A percentile compares a stretch with the other conserved stretches of the same genome.
Conservation (phyloP, 2,797 vertebrate genomes). For the Prunella strophiata region DNA sequence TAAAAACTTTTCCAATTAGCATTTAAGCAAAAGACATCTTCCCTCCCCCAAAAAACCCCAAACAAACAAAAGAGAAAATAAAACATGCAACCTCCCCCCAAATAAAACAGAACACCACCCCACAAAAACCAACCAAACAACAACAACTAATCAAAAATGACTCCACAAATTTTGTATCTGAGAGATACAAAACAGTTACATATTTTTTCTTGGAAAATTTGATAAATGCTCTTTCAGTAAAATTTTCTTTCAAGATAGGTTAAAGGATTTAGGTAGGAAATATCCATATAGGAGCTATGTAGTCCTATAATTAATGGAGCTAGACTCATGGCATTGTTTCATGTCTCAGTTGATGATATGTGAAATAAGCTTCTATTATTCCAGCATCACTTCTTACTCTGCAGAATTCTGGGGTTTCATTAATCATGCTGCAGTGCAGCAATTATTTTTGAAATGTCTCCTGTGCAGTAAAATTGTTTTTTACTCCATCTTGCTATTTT, state of each 20-base stretch:
- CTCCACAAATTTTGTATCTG: not conserved
- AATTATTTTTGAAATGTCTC: not conserved
- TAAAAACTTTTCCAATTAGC: not conserved
- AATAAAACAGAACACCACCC: not conserved
- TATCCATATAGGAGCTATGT: not conserved
- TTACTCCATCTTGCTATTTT: not conserved
- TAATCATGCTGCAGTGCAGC: not conserved
- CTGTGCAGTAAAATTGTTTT: not conserved
- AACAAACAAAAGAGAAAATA: not conserved
- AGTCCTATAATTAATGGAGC: not conserved
- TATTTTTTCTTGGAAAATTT: not conserved
- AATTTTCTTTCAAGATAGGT: not conserved
- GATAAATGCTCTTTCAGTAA: not conserved
- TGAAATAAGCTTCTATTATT: not conserved
- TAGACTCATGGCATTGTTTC: not conserved
- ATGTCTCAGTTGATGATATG: not conserved
- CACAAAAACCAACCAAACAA: not conserved
- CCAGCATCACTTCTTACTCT: not conserved
- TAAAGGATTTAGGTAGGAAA: not conserved
- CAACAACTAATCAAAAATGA: not conserved
- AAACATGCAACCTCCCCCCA: no score
- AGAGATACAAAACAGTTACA: not conserved
- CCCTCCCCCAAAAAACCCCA: accelerated
- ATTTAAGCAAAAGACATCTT: not conserved
- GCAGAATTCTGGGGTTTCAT: not conserved